A percentile compares a stretch with the other conserved stretches of the same genome.
phyloP scores from a whole-genome alignment of 1,140 invertebrate genomes.

The Lordiphosa stackelbergi region DNA sequence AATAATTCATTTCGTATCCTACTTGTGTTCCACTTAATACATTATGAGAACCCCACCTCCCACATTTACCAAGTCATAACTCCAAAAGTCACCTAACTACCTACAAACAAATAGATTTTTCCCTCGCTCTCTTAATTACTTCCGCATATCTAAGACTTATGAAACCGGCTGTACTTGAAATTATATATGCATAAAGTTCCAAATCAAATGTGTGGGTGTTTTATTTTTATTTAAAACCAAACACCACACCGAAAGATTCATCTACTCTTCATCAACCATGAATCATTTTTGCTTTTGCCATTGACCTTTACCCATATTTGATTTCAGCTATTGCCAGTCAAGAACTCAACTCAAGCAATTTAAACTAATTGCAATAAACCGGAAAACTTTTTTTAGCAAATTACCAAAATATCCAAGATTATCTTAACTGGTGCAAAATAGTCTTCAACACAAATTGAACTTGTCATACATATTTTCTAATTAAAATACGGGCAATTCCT shows the following conservation, averaged over 20 bases:
- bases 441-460: not conserved
- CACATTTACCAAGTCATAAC: conserved; percentile 2
- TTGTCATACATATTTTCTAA: conserved; percentile 49
- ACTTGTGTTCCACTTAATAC: not conserved
- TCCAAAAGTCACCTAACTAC: conserved; percentile 24
- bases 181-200: conserved; percentile 42
- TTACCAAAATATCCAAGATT: conserved; percentile 42
- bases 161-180: conserved; percentile 55
- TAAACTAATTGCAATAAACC: conserved; percentile 27
- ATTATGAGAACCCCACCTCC: too few relatives aligned
- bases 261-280: too few relatives aligned
- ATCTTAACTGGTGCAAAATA: conserved; percentile 51
- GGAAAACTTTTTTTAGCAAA: conserved; percentile 42
- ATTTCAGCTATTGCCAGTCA: conserved; percentile 1
- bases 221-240: too few relatives aligned
- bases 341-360: conserved; percentile 25
- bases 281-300: too few relatives aligned
- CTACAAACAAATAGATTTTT: too few relatives aligned
- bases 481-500: conserved; percentile 21
- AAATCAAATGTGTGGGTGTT: conserved; percentile 8
- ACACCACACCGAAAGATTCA: too few relatives aligned
- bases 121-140: conserved; percentile 24
- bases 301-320: too few relatives aligned
- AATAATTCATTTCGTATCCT: conserved; percentile 12
- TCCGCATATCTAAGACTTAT: conserved; percentile 39